These are phyloP conservation scores for Xylota sylvarum DNA, from an alignment of 2,888 invertebrate genomes.

Conservation along the genomic window DNA sequence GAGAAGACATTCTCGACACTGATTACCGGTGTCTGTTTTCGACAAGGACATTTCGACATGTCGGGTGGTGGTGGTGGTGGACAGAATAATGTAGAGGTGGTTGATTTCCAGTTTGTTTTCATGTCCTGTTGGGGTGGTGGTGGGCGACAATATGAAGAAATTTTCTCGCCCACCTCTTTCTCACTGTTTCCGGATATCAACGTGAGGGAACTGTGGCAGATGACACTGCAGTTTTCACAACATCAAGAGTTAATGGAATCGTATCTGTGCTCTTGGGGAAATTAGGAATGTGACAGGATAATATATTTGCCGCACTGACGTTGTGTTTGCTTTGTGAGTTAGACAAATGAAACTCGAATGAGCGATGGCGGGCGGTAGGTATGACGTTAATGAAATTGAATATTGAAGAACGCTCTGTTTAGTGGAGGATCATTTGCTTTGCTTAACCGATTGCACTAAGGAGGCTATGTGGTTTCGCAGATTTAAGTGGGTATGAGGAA, in stretches of 20 bases:
- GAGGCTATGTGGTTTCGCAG: too few species aligned
- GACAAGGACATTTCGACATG: constrained; percentile 75
- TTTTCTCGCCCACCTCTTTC: constrained; percentile 31
- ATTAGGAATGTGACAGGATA: constrained; percentile 71
- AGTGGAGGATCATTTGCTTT: constrained; percentile 1
- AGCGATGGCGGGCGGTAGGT: not conserved
- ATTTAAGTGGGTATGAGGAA: too few species aligned
- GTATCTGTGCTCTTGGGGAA: constrained; percentile 61
- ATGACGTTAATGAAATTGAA: constrained; percentile 17
- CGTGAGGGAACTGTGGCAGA: constrained; percentile 54
- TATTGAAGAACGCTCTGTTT: not conserved
- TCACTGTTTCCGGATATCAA: constrained; percentile 10
- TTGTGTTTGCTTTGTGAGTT: constrained; percentile 50
- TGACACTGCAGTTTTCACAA: constrained; percentile 74
- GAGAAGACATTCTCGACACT: constrained; percentile 75
- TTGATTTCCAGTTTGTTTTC: constrained; percentile 64
- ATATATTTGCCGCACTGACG: constrained; percentile 59
- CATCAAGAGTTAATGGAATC: constrained; percentile 70
- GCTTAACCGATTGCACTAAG: not conserved
- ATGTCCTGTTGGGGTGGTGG: constrained; percentile 7
- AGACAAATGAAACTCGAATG: constrained; percentile 43
- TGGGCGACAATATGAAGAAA: constrained; percentile 16
- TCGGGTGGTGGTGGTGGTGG: constrained; percentile 40
- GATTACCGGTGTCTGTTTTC: constrained; percentile 76
- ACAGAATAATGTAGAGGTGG: constrained; percentile 66